Evolutionary conservation across 2,888 invertebrate genomes (phyloP), one percentile per base, ranked within the genome.

Genomic region (Hedya salicella): DNA sequence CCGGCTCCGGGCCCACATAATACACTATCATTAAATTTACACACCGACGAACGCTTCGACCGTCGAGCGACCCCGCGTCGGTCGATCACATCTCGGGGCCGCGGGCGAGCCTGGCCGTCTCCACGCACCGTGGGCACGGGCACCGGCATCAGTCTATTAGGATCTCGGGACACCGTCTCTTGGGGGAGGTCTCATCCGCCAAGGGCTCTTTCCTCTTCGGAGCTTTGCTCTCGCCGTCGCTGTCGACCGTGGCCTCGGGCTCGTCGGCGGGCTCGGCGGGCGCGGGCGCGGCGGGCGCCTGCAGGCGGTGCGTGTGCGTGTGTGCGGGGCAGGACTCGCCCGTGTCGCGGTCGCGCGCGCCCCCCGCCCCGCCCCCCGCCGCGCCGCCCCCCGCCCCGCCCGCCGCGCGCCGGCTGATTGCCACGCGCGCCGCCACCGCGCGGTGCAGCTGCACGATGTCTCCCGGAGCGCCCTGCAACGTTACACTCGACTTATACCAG

Each of bases 81-180:
- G 66, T 25, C 67, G 67, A 64, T 65, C 63, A 70, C 68, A 78
- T 77, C 77, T 79, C 80, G 82, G 81, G 85, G 83, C 83, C 80
- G 79, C 78, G 67, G 79, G 80, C 81, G 78, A 77, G 71, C 71
- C 67, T 78, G 82, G 78, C 78, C 63, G 56, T 70, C 64, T 16
- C 57, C 49, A 1, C 32, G 49, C 49, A 50, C 50, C 67, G 52
- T 32, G n/a, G n/a, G 39, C 42, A 40, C 40, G 16, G 69, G 69
- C 61, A 69, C 54, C 63, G 62, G 68, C 74, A 79, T 87, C 87
- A 89, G 78, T 89, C 86, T 79, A 83, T 85, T 73, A 83, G 68
- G 72, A 83, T 81, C 36, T 88, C 79, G 30, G 88, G 86, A 76
- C 91, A 89, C 80, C 84, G 91, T 89, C 91, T 87, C 80, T 92